These are phyloP conservation scores for Mantis religiosa DNA, from an alignment of 2,888 invertebrate genomes.

Conservation along the genomic window DNA sequence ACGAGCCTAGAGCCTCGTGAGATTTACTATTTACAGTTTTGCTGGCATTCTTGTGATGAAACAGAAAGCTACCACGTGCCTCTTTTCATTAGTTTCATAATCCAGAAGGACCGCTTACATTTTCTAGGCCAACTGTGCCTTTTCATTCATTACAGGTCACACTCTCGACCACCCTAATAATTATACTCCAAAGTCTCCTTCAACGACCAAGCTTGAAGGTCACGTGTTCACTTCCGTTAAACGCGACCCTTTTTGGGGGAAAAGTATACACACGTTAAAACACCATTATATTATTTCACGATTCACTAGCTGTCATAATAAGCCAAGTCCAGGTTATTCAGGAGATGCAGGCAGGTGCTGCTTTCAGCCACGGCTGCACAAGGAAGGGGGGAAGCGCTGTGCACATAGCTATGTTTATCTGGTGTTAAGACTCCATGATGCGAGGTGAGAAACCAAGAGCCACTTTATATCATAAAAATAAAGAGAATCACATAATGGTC, in stretches of 20 bases:
- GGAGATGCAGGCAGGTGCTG: neutral
- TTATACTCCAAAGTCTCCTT: neutral
- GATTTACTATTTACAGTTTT: too few relatives aligned
- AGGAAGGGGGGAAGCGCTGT: neutral
- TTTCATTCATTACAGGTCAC: neutral
- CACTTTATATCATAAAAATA: neutral
- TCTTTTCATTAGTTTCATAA: neutral
- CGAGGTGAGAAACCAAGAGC: neutral
- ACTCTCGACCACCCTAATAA: neutral
- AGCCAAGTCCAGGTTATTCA: neutral
- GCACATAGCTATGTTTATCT: neutral
- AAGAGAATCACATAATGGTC: neutral
- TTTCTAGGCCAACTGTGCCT: neutral
- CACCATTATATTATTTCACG: neutral
- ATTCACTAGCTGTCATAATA: neutral
- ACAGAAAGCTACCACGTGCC: too few relatives aligned
- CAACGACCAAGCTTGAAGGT: neutral
- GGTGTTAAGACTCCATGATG: neutral
- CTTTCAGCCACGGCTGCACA: neutral
- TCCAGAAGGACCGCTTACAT: neutral
- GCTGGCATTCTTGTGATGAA: too few relatives aligned
- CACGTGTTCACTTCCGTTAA: neutral
- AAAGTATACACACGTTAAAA: neutral
- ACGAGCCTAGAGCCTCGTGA: too few relatives aligned
- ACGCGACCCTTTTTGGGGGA: neutral